Base-by-base conservation (phyloP, 2,797 vertebrate species). In the Pogoniulus pusillus region DNA sequence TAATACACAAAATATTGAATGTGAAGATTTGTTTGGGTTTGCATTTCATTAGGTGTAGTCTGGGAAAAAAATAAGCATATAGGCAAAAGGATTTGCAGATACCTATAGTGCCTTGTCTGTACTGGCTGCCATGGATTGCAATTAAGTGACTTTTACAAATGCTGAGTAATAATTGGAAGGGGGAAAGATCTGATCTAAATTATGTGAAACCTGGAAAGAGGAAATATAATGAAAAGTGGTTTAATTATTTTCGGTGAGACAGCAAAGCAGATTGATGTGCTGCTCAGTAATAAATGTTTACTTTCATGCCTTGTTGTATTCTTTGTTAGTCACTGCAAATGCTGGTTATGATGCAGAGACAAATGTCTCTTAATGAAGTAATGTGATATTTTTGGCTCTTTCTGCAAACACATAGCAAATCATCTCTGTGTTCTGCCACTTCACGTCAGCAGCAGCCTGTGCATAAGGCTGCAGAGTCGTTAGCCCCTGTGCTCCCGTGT, bases 181-280 rank as follows among this genome's bases (percentile, higher is more conserved):
- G 34, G 27, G 62, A 63, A 71, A 85, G 76, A 49, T 43, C 66
- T 75, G 76, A 79, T 16, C 51, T 87, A 66, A 49, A 39, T 58
- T 22, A 66, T 23, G 4, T 63, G 29, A 81, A 69, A 78, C 17
- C 72, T 53, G 79, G 26, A 89, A 93, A 73, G 87, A 71, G 12
- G 60, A 90, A 62, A 12, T 83, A 51, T 93, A 94, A 85, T 89
- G 37, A 71, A 57, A 89, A 69, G 59, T 64, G 27, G 35, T 55
- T 75, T 87, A 85, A 90, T 94, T 84, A 77, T 93, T 89, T 93
- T 80, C 39, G 85, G 49, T 82, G 76, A 94, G 74, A 82, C 62
- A 93, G 85, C 77, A 94, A 82, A 91, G 79, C 58, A 79, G 69
- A 92, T 77, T 91, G 82, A 47, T 94, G 68, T 16, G 30, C 85